These are phyloP conservation scores for Octodonta nipae DNA, from an alignment of 2,888 invertebrate genomes.

Conservation along the genomic window DNA sequence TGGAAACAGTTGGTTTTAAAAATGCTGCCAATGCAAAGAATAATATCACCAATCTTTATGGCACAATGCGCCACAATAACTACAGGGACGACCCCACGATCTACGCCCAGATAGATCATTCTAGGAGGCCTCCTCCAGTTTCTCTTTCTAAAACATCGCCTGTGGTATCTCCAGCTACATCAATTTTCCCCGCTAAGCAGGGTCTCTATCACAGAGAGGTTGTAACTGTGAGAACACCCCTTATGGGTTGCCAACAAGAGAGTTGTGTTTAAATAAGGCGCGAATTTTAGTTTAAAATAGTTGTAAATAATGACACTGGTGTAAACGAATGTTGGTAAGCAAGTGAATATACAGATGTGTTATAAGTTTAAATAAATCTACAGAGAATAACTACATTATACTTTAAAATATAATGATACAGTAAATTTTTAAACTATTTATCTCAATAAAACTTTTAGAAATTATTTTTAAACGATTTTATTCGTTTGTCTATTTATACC, in stretches of 20 bases:
- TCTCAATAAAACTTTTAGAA: no score
- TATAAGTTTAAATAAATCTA: no score
- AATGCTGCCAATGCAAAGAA: conserved; percentile 27
- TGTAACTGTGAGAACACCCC: conserved; percentile 56
- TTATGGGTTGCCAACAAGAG: conserved; percentile 54
- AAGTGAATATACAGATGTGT: no score
- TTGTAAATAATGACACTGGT: no score
- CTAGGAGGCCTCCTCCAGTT: conserved; percentile 32
- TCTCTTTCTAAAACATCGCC: conserved; percentile 37
- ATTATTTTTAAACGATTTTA: no score
- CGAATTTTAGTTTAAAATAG: no score
- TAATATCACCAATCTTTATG: conserved; percentile 22
- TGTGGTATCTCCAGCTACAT: conserved; percentile 35
- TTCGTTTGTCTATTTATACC: no score
- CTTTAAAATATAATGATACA: no score
- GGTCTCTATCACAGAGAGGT: conserved; percentile 48
- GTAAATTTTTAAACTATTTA: no score
- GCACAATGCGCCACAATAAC: conserved; percentile 26
- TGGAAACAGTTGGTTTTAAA: conserved; percentile 30
- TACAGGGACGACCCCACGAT: conserved; percentile 50
- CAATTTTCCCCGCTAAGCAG: conserved; percentile 27
- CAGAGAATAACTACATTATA: no score
- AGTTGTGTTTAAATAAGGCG: conserved; percentile 63
- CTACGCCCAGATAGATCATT: conserved; percentile 63
- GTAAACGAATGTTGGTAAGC: no score